Evolutionary conservation across 2,797 vertebrate genomes (phyloP).

Genomic region (Schizothorax lantsangensis): DNA sequence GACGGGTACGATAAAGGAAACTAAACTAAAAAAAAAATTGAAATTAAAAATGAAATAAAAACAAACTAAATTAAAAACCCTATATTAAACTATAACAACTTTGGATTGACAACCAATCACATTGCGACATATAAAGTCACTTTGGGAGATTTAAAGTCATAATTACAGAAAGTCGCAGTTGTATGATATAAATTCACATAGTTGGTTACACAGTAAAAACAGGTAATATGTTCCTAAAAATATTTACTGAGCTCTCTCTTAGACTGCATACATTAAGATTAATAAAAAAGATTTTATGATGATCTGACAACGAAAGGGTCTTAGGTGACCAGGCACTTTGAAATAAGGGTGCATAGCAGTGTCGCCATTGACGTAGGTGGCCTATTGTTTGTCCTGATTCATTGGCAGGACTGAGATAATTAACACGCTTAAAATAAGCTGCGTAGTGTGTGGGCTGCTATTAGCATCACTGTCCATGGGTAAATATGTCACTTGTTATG

Average conservation of each 20-base stretch:
- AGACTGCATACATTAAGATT: neutral
- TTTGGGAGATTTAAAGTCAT: neutral
- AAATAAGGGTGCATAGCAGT: conserved; percentile 9
- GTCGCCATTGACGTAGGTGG: conserved; percentile 44
- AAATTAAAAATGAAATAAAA: too few relatives aligned
- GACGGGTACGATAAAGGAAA: too few relatives aligned
- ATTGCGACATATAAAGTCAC: neutral
- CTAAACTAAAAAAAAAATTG: too few relatives aligned
- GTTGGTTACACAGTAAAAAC: neutral
- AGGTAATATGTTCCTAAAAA: neutral
- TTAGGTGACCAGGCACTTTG: conserved; percentile 3
- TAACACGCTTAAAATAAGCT: conserved; percentile 48
- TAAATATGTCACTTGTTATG: conserved; percentile 56
- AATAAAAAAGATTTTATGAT: neutral
- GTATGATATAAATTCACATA: too few relatives aligned
- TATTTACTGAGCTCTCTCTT: neutral
- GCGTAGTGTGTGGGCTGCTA: conserved; percentile 55
- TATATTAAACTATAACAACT: too few relatives aligned
- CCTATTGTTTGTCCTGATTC: conserved; percentile 42
- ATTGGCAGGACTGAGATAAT: conserved; percentile 42
- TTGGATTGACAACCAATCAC: neutral
- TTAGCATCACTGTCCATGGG: conserved; percentile 42
- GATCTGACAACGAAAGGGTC: neutral
- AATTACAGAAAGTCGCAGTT: neutral
- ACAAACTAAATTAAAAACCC: too few relatives aligned